Base-by-base conservation (phyloP, 92 coral and sea anemone species). In the Parazoanthus swiftii region DNA sequence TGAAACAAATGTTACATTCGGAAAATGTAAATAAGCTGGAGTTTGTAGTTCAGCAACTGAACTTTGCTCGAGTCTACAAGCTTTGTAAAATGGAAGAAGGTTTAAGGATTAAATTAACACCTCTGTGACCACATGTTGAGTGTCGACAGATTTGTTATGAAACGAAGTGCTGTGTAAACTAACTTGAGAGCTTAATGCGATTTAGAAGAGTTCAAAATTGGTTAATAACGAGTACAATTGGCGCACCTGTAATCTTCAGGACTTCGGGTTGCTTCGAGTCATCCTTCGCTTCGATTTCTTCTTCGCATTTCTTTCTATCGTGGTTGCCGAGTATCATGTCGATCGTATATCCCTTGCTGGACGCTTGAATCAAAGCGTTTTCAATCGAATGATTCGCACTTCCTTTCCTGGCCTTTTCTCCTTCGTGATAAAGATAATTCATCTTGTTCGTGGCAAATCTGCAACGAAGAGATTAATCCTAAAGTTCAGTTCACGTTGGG, bases 281-380 rank as follows among this genome's bases (percentile, higher is more conserved):
- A 29, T 70, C 58, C 77, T 72, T 84, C 79, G 54, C 25, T 66
- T 83, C 77, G 36, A 18, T 3, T 68, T 68, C 77, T 2, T 92
- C 94, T 15, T 87, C 89, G 63, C 75, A 81, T 36, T 80, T 85
- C 70, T 75, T 89, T 85, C 91, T 85, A 8, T 93, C 95, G 82
- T 90, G 92, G 76, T 82, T 95, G 36, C 97, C 99, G 3, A 97
- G 94, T 78, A 97, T 97, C 93, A 94, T 97, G 37, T 97, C 99
- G 58, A 97, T 97, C 48, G 97, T 95, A 70, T 95, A 97, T 42
- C 95, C 94, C 79, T 92, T 95, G 66, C 94, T 93, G 23, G 99
- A 92, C 1, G 99, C 95, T 75, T 95, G 95, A 86, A 95, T 95
- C 88, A 95, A 86, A 25, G 98, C 98, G 68, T 94, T 91, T 88